Evolutionary conservation across 2,888 invertebrate species (phyloP).

Genomic region (Trachelus iudaicus): DNA sequence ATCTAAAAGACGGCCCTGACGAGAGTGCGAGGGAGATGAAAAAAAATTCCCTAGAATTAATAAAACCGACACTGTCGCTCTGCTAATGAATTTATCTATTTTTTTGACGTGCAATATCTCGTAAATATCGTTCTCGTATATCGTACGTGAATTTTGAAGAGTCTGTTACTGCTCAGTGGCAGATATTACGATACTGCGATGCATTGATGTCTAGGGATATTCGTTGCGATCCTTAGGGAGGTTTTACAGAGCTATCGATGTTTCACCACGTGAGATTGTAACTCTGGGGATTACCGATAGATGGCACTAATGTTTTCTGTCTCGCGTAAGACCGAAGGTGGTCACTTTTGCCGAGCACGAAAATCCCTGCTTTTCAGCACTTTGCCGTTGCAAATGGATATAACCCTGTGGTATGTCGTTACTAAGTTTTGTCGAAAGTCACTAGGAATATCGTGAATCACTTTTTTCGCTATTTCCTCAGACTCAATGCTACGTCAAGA

Average conservation of each 20-base stretch:
- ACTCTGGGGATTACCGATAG: neutral
- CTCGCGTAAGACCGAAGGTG: neutral
- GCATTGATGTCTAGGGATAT: neutral
- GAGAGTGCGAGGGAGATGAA: neutral
- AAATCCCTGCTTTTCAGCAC: neutral
- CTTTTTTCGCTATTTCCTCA: neutral
- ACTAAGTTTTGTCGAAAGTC: neutral
- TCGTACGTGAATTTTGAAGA: neutral
- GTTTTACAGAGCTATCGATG: neutral
- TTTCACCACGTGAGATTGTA: neutral
- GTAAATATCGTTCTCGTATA: neutral
- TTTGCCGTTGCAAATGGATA: neutral
- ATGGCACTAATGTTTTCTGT: neutral
- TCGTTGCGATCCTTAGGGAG: neutral
- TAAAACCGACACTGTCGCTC: neutral
- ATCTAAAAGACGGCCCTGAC: slow-evolving; percentile 10
- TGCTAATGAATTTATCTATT: neutral
- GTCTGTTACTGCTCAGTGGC: neutral
- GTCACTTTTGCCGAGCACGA: neutral
- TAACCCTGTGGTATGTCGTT: neutral
- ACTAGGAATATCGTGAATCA: neutral
- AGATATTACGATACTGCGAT: neutral
- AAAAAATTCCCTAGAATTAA: neutral
- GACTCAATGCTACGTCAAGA: neutral
- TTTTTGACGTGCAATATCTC: neutral